A percentile compares a stretch with the other conserved stretches of the same genome.
Conservation (phyloP, 2,113 vertebrate genomes). For the Hemibagrus wyckioides region DNA sequence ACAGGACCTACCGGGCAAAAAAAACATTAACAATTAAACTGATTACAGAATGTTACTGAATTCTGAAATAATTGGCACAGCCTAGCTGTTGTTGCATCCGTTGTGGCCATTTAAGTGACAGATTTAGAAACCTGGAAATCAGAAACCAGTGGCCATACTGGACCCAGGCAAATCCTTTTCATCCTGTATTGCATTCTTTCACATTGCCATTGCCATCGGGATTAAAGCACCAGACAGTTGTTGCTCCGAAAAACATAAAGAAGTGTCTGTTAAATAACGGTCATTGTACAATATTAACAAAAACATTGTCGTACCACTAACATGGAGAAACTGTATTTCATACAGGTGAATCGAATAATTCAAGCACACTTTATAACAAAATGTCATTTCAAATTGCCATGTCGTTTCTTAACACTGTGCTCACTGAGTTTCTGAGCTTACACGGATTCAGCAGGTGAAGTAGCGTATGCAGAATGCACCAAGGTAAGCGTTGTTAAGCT, state of each 20-base stretch:
- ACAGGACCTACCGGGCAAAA: neutral
- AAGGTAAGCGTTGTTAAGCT: neutral
- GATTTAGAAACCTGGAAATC: neutral
- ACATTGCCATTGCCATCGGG: constrained; percentile 23
- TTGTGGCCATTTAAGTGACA: neutral
- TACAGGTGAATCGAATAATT: neutral
- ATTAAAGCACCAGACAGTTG: constrained; percentile 5
- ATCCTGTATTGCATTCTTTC: neutral
- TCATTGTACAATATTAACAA: neutral
- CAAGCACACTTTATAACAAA: neutral
- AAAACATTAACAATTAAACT: neutral
- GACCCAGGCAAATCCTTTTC: neutral
- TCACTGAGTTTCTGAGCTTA: neutral
- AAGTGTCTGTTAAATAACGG: neutral
- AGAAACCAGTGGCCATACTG: neutral
- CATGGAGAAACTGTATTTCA: neutral
- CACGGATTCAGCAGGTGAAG: neutral
- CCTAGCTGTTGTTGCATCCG: neutral
- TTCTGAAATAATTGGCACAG: neutral
- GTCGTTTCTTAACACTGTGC: neutral
- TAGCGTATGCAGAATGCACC: neutral
- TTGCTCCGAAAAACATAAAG: neutral
- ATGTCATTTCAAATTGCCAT: neutral
- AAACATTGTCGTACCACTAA: neutral
- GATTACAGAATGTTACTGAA: neutral